phyloP scores from a whole-genome alignment of 2,888 invertebrate species.

The Clitarchus hookeri region DNA sequence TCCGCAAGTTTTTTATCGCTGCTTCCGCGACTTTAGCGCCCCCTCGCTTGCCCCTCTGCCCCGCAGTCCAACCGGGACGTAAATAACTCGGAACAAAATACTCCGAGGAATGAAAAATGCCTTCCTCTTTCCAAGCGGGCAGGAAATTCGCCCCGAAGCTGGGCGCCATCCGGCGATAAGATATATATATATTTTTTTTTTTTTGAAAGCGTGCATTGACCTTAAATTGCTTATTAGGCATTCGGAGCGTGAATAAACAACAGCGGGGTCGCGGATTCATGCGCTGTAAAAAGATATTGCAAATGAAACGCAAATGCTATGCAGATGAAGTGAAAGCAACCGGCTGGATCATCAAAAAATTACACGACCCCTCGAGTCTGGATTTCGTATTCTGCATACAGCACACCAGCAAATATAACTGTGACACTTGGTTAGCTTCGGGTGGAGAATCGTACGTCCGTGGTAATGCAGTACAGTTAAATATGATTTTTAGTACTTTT shows the following conservation, averaged over 20 bases:
- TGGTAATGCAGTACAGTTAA: too few relatives aligned
- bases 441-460: too few relatives aligned
- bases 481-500: too few relatives aligned
- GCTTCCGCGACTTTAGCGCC: background rate
- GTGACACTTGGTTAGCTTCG: too few relatives aligned
- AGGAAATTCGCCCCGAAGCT: background rate
- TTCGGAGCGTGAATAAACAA: background rate
- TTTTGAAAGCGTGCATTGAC: background rate
- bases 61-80: background rate
- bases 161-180: background rate
- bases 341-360: background rate
- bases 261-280: background rate
- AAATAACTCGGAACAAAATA: background rate
- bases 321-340: too few relatives aligned
- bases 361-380: too few relatives aligned
- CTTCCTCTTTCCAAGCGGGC: background rate
- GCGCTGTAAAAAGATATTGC: too few relatives aligned
- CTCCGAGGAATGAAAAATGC: background rate
- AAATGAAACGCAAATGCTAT: too few relatives aligned
- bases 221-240: constrained; percentile 6
- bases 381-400: too few relatives aligned
- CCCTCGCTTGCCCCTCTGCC: background rate
- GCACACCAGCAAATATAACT: too few relatives aligned
- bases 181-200: background rate
- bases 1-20: background rate